Evolutionary conservation across 2,888 invertebrate species (phyloP).

Genomic region (Dione juno): DNA sequence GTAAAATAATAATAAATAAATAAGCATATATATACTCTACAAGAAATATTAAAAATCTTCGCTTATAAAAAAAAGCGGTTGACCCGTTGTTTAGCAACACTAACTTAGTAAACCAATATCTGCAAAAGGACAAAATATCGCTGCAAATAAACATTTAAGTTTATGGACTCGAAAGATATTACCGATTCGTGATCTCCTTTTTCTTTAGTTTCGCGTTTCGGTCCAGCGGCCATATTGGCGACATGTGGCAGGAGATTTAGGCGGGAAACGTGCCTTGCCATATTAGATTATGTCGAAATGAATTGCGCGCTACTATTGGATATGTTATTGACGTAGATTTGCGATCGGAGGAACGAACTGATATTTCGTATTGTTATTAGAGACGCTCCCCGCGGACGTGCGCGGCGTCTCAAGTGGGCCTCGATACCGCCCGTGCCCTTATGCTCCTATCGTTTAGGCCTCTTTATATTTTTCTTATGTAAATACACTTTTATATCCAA

Average conservation of each 20-base stretch:
- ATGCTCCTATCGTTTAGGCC: constrained; percentile 81
- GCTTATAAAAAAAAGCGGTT: constrained; percentile 3
- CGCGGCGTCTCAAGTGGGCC: constrained; percentile 62
- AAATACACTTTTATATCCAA: constrained; percentile 83
- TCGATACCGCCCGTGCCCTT: constrained; percentile 69
- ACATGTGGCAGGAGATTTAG: constrained; percentile 84
- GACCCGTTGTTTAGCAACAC: constrained; percentile 48
- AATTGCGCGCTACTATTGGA: constrained; percentile 82
- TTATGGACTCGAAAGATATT: constrained; percentile 84
- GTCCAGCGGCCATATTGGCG: constrained; percentile 82
- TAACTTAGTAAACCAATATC: constrained; percentile 79
- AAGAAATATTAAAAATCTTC: not conserved
- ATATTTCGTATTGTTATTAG: constrained; percentile 84
- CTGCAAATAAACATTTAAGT: constrained; percentile 84
- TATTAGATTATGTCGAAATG: constrained; percentile 84
- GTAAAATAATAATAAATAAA: not conserved
- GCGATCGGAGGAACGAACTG: constrained; percentile 84
- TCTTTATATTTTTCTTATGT: constrained; percentile 84
- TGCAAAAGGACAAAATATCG: constrained; percentile 82
- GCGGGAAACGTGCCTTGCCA: constrained; percentile 82
- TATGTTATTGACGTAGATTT: constrained; percentile 84
- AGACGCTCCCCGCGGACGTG: constrained; percentile 76
- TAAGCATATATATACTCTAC: not conserved
- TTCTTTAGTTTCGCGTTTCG: constrained; percentile 80
- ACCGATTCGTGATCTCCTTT: constrained; percentile 83